Base-by-base conservation (phyloP, 2,113 vertebrate species). In the Oncorhynchus tshawytscha region DNA sequence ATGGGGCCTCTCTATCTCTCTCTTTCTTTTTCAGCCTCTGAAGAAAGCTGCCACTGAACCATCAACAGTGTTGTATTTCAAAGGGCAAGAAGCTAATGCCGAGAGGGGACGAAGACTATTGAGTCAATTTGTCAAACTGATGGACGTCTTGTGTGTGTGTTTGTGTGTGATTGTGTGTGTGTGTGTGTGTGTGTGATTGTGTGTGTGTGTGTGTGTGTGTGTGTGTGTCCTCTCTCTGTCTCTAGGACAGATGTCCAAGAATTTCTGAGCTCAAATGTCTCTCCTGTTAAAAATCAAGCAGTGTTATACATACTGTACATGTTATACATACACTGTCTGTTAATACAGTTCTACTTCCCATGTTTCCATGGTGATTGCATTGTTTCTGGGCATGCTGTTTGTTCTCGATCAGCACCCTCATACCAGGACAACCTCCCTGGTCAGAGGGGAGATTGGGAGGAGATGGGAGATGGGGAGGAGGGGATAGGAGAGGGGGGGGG, bases 21-120 rank as follows among this genome's bases (percentile, higher is more conserved):
- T 60, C 20, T 24, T 0, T 5, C 27, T 34, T 18, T 93, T 94
- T 94, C 95, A 93, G 92, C 93, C 93, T 93, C 95, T 93, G 94
- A 95, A 95, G 78, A 82, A 80, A 77, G 81, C 80, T 80, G 31
- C 1, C 48, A 4, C 51, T 73, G 84, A 86, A 88, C 81, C 77
- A 49, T 85, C 87, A 91, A 78, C 82, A 82, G 88, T 85, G 84
- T 91, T 77, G 70, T 0, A 48, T 90, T 91, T 91, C 90, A 90
- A 91, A 91, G 84, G 71, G 34, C 5, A 22, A 25, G 64, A 77
- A 67, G 68, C 74, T 77, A 78, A 85, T 78, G 76, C 81, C 77
- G 73, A 81, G 68, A 39, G 31, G 22, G 71, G 45, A 77, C 15
- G 73, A 66, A 48, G 79, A 71, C 76, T 83, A 90, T 85, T 83